phyloP scores from a whole-genome alignment of 2,888 invertebrate genomes.

The Idaea dimidiata region DNA sequence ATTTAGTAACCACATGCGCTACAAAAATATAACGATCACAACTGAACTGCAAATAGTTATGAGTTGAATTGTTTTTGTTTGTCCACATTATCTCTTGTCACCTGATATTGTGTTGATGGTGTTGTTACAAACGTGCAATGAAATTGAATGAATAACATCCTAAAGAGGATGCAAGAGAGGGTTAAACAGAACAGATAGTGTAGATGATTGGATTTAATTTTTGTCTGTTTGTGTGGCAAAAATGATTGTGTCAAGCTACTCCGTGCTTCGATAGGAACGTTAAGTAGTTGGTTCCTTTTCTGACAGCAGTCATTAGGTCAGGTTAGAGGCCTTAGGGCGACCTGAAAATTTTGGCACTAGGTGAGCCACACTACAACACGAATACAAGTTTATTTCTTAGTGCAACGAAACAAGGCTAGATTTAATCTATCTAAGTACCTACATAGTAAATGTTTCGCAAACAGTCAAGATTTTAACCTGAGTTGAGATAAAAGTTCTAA shows the following conservation, averaged over 20 bases:
- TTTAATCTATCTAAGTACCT: neutral
- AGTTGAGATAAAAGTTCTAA: neutral
- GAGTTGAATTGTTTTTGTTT: conserved; percentile 46
- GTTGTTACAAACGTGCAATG: neutral
- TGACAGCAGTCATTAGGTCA: no score
- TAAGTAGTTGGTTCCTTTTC: no score
- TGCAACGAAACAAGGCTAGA: neutral
- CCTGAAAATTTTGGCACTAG: no score
- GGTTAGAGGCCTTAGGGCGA: no score
- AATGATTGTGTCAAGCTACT: no score
- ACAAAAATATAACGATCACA: conserved; percentile 31
- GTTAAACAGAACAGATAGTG: neutral
- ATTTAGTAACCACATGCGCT: conserved; percentile 14
- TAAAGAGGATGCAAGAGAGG: neutral
- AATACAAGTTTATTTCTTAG: no score
- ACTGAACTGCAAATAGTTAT: conserved; percentile 36
- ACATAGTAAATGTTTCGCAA: neutral
- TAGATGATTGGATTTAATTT: neutral
- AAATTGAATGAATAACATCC: neutral
- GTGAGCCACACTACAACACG: no score
- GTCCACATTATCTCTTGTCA: conserved; percentile 53
- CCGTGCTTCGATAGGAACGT: no score
- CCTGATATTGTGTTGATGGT: conserved; percentile 39
- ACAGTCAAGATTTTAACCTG: neutral
- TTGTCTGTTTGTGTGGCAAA: no score